Percentiles rank a stretch among this genome's conserved stretches.
phyloP scores from a whole-genome alignment of 2,113 vertebrate species.

The Centrocercus urophasianus region DNA sequence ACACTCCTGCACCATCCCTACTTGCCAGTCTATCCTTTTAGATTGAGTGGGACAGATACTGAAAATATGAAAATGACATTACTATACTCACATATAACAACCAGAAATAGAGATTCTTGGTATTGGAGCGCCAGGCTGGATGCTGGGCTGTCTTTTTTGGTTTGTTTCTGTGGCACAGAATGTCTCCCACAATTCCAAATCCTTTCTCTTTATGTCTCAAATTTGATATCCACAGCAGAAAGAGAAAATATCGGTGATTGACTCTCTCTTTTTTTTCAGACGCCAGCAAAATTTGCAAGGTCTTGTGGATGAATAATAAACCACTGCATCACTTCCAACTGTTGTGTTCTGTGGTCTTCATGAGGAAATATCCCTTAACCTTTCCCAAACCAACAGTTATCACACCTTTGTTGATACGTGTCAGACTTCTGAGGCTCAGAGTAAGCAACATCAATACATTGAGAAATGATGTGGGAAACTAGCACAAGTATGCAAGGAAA shows the following conservation, averaged over 20 bases:
- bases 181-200: not conserved
- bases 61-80: not conserved
- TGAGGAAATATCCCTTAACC: not conserved
- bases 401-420: not conserved
- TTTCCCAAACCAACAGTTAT: not conserved
- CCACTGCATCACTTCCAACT: not conserved
- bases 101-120: not conserved
- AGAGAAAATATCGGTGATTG: not conserved
- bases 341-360: not conserved
- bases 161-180: not conserved
- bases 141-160: not conserved
- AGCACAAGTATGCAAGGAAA: conserved; percentile 13
- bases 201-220: not conserved
- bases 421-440: not conserved
- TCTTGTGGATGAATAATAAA: not conserved
- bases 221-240: not conserved
- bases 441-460: not conserved
- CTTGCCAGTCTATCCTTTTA: too few relatives aligned
- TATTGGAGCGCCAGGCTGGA: not conserved
- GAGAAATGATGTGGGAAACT: conserved; percentile 23
- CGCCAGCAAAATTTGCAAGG: not conserved
- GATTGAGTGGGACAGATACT: not conserved
- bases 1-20: rapidly evolving
- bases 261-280: not conserved
- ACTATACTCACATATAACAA: not conserved